These are phyloP conservation scores for Podarcis cretensis DNA, from an alignment of 2,113 vertebrate genomes.

Conservation along the genomic window DNA sequence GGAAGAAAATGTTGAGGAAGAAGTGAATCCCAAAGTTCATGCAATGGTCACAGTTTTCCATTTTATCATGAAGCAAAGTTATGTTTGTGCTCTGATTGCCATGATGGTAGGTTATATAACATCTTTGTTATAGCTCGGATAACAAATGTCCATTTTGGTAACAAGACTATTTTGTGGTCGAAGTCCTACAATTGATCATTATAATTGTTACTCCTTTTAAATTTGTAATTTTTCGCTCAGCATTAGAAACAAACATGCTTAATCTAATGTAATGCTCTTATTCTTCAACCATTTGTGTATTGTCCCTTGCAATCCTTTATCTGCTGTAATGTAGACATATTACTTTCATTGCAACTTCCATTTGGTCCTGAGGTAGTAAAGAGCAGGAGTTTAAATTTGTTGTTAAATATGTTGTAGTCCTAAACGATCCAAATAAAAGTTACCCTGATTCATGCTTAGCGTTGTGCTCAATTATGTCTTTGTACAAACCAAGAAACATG, in stretches of 20 bases:
- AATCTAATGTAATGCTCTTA: conserved; percentile 8
- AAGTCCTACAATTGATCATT: not conserved
- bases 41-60: conserved; percentile 89
- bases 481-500: too few relatives aligned
- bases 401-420: not conserved
- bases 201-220: conserved; percentile 1
- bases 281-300: not conserved
- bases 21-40: conserved; percentile 79
- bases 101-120: conserved; percentile 91
- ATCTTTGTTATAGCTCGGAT: not conserved
- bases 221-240: not conserved
- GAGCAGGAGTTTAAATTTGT: not conserved
- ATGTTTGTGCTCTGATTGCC: conserved; percentile 96
- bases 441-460: not conserved
- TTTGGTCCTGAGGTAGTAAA: not conserved
- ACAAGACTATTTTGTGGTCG: not conserved
- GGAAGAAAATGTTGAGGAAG: conserved; percentile 68
- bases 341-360: not conserved
- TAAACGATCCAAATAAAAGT: not conserved
- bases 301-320: not conserved
- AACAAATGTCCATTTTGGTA: not conserved
- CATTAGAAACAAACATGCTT: not conserved
- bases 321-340: not conserved
- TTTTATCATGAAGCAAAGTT: conserved; percentile 99
- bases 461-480: not conserved